A percentile compares a stretch with the other conserved stretches of the same genome.
phyloP scores from a whole-genome alignment of 2,888 invertebrate species.

The Leptinotarsa rubiginosa region DNA sequence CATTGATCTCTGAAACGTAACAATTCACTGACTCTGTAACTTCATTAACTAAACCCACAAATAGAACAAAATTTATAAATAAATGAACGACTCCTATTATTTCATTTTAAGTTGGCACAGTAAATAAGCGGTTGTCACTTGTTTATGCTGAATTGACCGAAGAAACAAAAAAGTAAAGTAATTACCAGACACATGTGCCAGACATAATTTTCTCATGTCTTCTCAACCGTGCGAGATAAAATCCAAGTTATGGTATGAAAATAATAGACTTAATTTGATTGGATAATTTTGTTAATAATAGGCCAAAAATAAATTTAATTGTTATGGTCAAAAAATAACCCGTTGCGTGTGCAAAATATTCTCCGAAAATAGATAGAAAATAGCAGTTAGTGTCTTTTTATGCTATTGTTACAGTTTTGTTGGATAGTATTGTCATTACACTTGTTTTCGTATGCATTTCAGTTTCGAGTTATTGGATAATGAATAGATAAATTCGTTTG shows the following conservation, averaged over 20 bases:
- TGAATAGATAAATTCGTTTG: no score
- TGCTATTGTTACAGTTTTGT: no score
- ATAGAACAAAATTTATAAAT: slow-evolving; percentile 18
- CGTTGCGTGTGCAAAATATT: no score
- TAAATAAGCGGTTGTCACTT: slow-evolving; percentile 55
- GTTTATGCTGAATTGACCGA: slow-evolving; percentile 53
- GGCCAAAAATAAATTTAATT: neutral
- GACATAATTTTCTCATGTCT: slow-evolving; percentile 50
- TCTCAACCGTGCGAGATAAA: slow-evolving; percentile 43
- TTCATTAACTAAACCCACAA: neutral
- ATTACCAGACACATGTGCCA: slow-evolving; percentile 56
- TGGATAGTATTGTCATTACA: no score
- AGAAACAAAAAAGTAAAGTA: slow-evolving; percentile 48
- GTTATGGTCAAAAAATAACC: no score
- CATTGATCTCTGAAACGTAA: neutral
- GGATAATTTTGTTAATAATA: neutral
- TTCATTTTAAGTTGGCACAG: slow-evolving; percentile 54
- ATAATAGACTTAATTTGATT: neutral
- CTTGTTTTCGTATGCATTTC: no score
- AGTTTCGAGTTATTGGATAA: no score
- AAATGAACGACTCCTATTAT: slow-evolving; percentile 19
- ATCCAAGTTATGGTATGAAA: neutral
- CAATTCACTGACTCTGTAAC: neutral
- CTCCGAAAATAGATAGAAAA: no score
- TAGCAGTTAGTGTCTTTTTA: no score